Conservation (phyloP, 2,888 invertebrate species). For the Ptilodon capucinus region DNA sequence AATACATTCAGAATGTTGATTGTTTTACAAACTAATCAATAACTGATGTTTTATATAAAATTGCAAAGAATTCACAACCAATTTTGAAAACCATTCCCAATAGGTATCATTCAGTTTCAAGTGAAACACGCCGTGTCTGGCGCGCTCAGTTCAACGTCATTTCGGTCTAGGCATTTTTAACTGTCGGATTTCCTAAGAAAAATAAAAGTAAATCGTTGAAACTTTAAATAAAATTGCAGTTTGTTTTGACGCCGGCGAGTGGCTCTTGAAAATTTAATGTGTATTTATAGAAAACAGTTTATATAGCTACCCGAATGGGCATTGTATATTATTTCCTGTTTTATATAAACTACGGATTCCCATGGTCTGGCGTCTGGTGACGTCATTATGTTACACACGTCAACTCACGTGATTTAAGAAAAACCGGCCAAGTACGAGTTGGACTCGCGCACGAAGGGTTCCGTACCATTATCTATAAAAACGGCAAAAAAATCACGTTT, state of each 20-base stretch:
- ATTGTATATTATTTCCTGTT: background rate
- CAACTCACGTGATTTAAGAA: too few species aligned
- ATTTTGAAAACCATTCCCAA: too few species aligned
- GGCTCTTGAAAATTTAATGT: background rate
- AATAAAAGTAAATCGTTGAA: constrained; percentile 11
- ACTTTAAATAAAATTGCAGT: constrained; percentile 13
- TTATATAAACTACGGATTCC: background rate
- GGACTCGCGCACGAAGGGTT: too few species aligned
- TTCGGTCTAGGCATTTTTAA: background rate
- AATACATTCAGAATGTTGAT: too few species aligned
- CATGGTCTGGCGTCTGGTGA: background rate
- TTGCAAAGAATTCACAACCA: too few species aligned
- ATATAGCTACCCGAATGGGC: background rate
- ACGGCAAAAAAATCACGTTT: too few species aligned
- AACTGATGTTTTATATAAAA: too few species aligned
- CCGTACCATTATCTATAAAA: too few species aligned
- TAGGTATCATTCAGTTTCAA: background rate
- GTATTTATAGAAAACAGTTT: background rate
- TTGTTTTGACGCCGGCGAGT: constrained; percentile 8
- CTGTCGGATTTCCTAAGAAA: background rate
- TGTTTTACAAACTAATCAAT: too few species aligned
- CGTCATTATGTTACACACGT: background rate
- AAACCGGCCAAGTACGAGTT: too few species aligned
- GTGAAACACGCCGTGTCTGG: background rate
- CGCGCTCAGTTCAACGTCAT: background rate